Evolutionary conservation across 35 echinoderm and acorn worm species (phyloP), one percentile per base, ranked within the genome.

Genomic region (Apostichopus japonicus): DNA sequence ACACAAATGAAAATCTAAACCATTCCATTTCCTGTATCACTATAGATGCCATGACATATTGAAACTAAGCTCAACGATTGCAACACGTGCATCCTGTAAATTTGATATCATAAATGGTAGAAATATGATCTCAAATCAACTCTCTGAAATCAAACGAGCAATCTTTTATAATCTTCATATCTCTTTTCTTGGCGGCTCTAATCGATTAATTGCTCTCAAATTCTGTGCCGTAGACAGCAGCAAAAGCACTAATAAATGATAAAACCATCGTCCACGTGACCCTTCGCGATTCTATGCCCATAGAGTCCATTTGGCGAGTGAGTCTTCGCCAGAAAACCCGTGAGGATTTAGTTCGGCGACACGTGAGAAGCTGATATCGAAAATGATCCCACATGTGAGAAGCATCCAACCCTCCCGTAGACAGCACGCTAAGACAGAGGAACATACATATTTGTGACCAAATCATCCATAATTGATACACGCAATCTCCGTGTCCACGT

Each of bases 201-300:
- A 44, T 44, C 33, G 33, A 4, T 44, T 44, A 44, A 1, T 44
- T 44, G 15, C 7, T 19, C 6, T 75, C 71, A 19, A 75, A 23
- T 75, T 75, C 71, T 21, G 71, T 19, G 21, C 71, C n/a, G 15
- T 75, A 75, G 21, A 75, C 17, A 7, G 81, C 81, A 58, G 53
- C 15, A 16, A 59, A 84, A 5, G 23, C 56, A 8, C 23, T 89
- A 44, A 89, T 72, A 52, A 89, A 57, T n/a, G 67, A 89, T 24
- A 72, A 72, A 16, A 89, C n/a, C 86, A 89, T 89, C 6, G 86
- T 89, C 86, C 27, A 44, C 9, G 23, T 89, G 14, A 72, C 67
- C 24, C 61, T 52, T 2, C 67, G 13, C n/a, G 86, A 52, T 89
- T 65, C 62, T 4, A 51, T 72, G 61, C 67, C 14, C 16, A 89